Evolutionary conservation across 2,113 vertebrate species (phyloP), one percentile per base, ranked within the genome.

Genomic region (Cyanoramphus novaezelandiae): DNA sequence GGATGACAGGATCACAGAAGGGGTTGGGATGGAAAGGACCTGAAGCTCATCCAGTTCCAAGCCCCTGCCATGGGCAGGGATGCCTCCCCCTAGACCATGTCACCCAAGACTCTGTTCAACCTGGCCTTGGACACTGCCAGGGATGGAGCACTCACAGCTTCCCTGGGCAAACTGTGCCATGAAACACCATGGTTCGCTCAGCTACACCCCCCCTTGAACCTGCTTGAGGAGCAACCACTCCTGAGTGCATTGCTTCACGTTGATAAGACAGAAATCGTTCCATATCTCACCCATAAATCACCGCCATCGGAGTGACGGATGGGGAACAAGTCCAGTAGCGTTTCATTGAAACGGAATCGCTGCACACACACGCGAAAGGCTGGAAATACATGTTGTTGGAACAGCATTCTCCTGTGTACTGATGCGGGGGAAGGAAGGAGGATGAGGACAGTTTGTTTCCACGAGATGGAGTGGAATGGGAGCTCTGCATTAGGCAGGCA

Each of bases 171-270:
- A 20, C 33, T 35, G 57, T 59, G 29, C n/a, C 70, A 74, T 67
- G 57, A 78, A 65, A 72, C 37, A 39, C 65, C 71, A 11, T 1
- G 3, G 47, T 57, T 87, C 57, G 23, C 41, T 46, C 44, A 35
- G 71, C 59, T 33, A 11, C 0, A 0, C 4, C 53, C 43, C 24
- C 46, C 13, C 77, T n/a, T 8, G 6, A 43, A 55, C 18, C 49
- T 65, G 52, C 4, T 23, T 20, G 49, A 67, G 63, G 28, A 93
- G 43, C 53, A 82, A 60, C 24, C n/a, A 5, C 78, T 87, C 72
- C 65, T 27, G 60, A 59, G 14, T 2, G 1, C 3, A 74, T 57
- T 86, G 49, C 82, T 69, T 46, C 49, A 16, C 3, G 28, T 2
- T 52, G 77, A 10, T 60, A 77, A 55, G 63, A 19, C 12, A 90